Evolutionary conservation across 2,888 invertebrate genomes (phyloP), one percentile per base, ranked within the genome.

Genomic region (Cheilosia scutellata): DNA sequence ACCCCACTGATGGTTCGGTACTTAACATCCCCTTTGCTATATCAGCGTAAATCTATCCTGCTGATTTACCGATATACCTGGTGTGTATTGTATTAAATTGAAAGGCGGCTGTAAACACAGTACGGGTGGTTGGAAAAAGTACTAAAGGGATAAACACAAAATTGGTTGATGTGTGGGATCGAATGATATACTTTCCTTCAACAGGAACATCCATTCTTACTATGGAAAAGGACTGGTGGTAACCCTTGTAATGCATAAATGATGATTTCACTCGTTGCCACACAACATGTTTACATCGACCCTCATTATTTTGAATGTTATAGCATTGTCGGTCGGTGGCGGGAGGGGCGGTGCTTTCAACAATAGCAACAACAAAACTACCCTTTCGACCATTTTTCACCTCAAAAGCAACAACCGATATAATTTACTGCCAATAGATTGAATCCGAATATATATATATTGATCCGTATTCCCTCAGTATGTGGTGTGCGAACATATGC

Each of bases 181-280:
- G 75, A 79, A 74, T 84, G 74, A 83, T 78, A 63, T 72, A 49
- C 62, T n/a, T 29, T n/a, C 44, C 31, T 51, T 31, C 16, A 33
- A 29, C 42, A 9, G 58, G 25, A 49, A 44, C 13, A 72, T 63
- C 33, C 68, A 40, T 13, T 20, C 20, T 20, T 25, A 11, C 58
- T 9, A 58, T 33, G 29, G 13, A 20, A 0, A 16, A 44, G n/a
- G 11, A 25, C 27, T 20, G 20, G 55, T 20, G 20, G 55, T 51
- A 82, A 78, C 83, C 83, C 74, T 78, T 83, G 49, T 78, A 78
- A 78, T 74, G 78, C 78, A 83, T 83, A 83, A 83, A 78, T 83
- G 78, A 83, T 83, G 83, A 74, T 74, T 83, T 70, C 68, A 74
- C 63, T 78, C 62, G 57, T 74, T 83, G 83, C 78, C 74, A 78